phyloP scores from a whole-genome alignment of 2,888 invertebrate species.

The Listrodromus nycthemerus region DNA sequence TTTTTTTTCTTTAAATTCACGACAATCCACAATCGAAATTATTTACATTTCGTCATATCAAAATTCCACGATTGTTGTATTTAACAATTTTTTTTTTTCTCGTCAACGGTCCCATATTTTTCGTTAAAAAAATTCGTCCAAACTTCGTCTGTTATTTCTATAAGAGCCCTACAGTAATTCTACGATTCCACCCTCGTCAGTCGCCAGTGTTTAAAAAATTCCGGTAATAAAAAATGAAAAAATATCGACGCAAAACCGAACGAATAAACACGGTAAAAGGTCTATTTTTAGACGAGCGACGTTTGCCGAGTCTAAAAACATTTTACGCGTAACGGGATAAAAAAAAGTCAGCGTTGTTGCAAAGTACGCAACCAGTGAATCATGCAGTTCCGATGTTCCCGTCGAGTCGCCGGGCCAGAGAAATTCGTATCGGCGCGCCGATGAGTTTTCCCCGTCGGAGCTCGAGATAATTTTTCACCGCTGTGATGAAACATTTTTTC shows the following conservation, averaged over 20 bases:
- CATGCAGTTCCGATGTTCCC: neutral
- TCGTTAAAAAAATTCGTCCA: too few relatives aligned
- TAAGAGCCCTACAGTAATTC: too few relatives aligned
- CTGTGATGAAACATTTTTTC: neutral
- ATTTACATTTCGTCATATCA: too few relatives aligned
- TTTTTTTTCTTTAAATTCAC: neutral
- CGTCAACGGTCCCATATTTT: too few relatives aligned
- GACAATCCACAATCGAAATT: too few relatives aligned
- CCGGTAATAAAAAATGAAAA: too few relatives aligned
- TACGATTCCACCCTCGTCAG: too few relatives aligned
- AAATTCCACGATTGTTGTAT: too few relatives aligned
- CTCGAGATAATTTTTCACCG: constrained; percentile 8
- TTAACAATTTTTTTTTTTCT: too few relatives aligned
- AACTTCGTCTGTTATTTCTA: too few relatives aligned
- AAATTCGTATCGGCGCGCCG: constrained; percentile 33
- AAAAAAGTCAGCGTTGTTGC: neutral
- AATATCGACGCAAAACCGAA: too few relatives aligned
- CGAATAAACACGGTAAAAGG: neutral
- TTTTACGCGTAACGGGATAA: neutral
- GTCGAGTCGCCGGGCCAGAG: neutral
- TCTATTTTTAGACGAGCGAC: neutral
- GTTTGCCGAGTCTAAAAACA: neutral
- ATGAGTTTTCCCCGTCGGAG: constrained; percentile 1
- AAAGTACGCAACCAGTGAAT: neutral
- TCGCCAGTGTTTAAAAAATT: too few relatives aligned